These are phyloP conservation scores for Orthonyx spaldingii DNA, from an alignment of 2,113 vertebrate species.

Conservation along the genomic window DNA sequence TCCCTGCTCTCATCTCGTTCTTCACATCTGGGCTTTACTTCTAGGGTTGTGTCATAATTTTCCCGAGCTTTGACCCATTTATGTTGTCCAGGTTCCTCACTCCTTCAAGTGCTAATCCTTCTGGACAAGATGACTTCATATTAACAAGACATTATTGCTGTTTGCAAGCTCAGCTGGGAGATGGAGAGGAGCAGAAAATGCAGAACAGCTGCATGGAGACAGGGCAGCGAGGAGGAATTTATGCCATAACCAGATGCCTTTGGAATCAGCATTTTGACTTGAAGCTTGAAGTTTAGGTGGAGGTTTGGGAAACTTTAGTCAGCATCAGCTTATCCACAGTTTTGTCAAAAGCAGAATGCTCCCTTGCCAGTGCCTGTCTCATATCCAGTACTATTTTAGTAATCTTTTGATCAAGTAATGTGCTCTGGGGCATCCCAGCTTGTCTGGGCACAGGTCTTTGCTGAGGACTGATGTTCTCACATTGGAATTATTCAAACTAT, in stretches of 20 bases:
- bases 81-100: not conserved
- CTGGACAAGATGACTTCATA: not conserved
- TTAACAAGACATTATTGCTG: not conserved
- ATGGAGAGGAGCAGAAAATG: not conserved
- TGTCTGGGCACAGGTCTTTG: not conserved
- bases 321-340: not conserved
- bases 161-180: not conserved
- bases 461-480: not conserved
- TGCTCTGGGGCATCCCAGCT: not conserved
- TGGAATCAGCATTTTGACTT: not conserved
- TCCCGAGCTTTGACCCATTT: not conserved
- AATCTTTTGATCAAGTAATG: not conserved
- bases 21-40: rapidly evolving
- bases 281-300: not conserved
- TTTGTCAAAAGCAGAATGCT: not conserved
- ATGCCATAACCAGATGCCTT: not conserved
- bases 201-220: not conserved
- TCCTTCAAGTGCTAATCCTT: not conserved
- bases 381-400: not conserved
- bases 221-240: not conserved
- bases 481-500: not conserved
- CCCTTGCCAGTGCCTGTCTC: not conserved
- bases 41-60: not conserved
- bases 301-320: not conserved
- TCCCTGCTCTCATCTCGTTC: not conserved